Conservation (phyloP, 2,113 vertebrate genomes). For the Lucifuga dentata region DNA sequence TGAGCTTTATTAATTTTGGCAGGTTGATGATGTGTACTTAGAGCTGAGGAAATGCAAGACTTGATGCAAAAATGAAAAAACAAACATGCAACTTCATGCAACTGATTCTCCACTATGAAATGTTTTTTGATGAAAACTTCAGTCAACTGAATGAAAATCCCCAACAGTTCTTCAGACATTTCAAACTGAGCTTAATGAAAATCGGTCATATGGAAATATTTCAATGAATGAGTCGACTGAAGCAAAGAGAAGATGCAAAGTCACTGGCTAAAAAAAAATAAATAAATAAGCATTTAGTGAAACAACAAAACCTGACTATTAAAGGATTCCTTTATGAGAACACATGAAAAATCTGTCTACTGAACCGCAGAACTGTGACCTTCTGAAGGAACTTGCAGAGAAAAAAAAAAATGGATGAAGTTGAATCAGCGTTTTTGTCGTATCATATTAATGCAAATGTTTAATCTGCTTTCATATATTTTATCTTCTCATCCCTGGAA, state of each 20-base stretch:
- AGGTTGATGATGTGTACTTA: not conserved
- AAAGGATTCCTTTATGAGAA: conserved; percentile 4
- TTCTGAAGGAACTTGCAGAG: conserved; percentile 44
- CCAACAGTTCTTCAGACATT: not conserved
- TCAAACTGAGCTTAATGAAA: not conserved
- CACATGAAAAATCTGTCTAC: not conserved
- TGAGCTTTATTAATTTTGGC: not conserved
- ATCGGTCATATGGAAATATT: conserved; percentile 11
- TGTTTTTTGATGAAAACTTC: not conserved
- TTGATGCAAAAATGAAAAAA: not conserved
- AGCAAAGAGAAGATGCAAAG: conserved; percentile 23
- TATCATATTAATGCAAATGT: conserved; percentile 47
- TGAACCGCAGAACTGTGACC: conserved; percentile 44
- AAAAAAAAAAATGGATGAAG: conserved; percentile 23
- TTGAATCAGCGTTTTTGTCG: conserved; percentile 58
- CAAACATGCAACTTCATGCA: not conserved
- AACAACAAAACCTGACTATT: conserved; percentile 36
- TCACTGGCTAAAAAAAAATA: not conserved
- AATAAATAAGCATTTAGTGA: not conserved
- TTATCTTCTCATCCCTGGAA: conserved; percentile 20
- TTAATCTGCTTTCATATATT: conserved; percentile 40
- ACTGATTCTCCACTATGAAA: not conserved
- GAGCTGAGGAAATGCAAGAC: not conserved
- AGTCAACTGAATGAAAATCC: not conserved
- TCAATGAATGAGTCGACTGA: conserved; percentile 20